Base-by-base conservation (phyloP, 35 echinoderm and acorn worm genomes). In the Ophiothrix spiculata region DNA sequence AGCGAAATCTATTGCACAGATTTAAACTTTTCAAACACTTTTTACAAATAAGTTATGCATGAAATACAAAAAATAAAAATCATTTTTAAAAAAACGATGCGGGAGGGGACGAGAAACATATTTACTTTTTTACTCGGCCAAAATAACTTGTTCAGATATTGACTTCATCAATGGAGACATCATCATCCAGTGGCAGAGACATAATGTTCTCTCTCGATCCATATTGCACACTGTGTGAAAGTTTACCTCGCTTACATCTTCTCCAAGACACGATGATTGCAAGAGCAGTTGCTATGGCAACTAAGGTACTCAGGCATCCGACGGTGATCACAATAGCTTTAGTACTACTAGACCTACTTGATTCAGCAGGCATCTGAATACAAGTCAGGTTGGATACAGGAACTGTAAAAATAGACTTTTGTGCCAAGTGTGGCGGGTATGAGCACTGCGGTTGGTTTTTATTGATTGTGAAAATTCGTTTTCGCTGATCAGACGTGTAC, bases 321-420 rank as follows among this genome's bases (percentile, higher is more conserved):
- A 63, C 69, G 31, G 81, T 84, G 1, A 84, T 60, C n/a, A 2
- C 45, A 33, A 31, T 69, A 60, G 54, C 63, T 84, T 37, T 31
- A 34, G 81, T 25, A 0, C 23, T 37, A 23, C 12, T 84, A 31
- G 46, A 33, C n/a, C n/a, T n/a, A n/a, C n/a, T n/a, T n/a, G n/a
- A n/a, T n/a, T n/a, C n/a, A 21, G 81, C 32, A 31, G 46, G 19
- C 0, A 37, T 32, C 31, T 45, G 8, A 25, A 33, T 54, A 84
- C 81, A 86, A 35, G 33, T 86, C 37, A 86, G 75, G 69, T 76
- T 75, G 13, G 63, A 39, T 39, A 74, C 35, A 36, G 84, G 84
- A 13, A 86, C 34, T 13, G 17, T 38, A 40, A 77, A 75, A 74
- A 86, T 77, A n/a, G 54, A 21, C 17, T 8, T 35, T 10, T 36